Evolutionary conservation across 2,113 vertebrate genomes (phyloP).

Genomic region (Motacilla tschutschensis): DNA sequence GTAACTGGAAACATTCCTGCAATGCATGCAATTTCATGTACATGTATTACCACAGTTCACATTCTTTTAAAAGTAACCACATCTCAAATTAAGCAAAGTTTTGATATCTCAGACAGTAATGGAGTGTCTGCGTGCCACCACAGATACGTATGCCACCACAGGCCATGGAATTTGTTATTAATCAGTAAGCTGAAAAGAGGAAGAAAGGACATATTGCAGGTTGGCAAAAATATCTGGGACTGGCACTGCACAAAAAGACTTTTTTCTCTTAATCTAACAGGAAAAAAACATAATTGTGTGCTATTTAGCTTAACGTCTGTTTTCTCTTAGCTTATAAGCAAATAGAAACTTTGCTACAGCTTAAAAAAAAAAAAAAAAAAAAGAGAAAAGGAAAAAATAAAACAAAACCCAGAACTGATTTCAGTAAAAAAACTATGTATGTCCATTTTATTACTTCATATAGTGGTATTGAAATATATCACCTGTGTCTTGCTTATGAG

Average conservation of each 20-base stretch:
- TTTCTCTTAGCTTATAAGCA: background rate
- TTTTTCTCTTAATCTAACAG: background rate
- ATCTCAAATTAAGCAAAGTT: conserved; percentile 22
- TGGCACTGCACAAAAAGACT: background rate
- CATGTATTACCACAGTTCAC: background rate
- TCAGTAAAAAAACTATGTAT: background rate
- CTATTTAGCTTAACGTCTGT: background rate
- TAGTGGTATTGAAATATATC: background rate
- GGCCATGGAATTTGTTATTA: background rate
- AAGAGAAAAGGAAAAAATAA: no score
- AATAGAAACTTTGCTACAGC: no score
- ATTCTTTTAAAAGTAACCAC: conserved; percentile 14
- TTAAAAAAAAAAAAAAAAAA: background rate
- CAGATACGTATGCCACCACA: background rate
- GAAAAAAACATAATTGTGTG: background rate
- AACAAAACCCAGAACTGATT: background rate
- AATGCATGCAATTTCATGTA: conserved; percentile 19
- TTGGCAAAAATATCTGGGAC: background rate
- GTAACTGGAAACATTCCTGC: conserved; percentile 36
- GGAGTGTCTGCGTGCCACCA: background rate
- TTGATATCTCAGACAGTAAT: conserved; percentile 27
- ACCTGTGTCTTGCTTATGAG: background rate
- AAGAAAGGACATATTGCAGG: background rate
- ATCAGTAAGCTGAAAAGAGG: background rate
- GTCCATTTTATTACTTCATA: background rate